phyloP scores from a whole-genome alignment of 2,113 vertebrate species.

The Rissa tridactyla region DNA sequence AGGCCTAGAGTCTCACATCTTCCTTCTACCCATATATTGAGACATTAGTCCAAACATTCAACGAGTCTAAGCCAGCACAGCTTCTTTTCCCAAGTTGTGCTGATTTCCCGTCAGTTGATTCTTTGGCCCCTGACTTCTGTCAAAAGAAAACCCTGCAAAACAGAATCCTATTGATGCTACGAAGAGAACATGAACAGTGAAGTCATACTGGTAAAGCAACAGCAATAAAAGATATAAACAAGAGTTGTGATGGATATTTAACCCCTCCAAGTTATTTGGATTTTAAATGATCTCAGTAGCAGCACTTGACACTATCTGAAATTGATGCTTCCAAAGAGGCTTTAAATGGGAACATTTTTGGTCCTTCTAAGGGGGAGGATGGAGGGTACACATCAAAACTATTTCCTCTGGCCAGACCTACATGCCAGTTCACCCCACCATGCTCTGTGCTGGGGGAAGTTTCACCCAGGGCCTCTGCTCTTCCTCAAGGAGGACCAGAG shows the following conservation, averaged over 20 bases:
- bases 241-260: not conserved
- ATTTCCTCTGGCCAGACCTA: not conserved
- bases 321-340: rapidly evolving
- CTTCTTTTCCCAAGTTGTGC: not conserved
- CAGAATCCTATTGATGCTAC: not conserved
- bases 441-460: not conserved
- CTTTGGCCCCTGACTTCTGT: not conserved
- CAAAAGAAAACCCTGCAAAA: not conserved
- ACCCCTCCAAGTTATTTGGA: not conserved
- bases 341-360: not conserved
- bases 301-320: not conserved
- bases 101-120: not conserved
- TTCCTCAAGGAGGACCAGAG: not conserved
- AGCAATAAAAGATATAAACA: not conserved
- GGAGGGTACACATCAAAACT: not conserved
- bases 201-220: not conserved
- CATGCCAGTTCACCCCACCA: not conserved
- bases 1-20: not conserved
- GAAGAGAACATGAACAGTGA: not conserved
- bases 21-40: not conserved
- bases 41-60: not conserved
- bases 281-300: not conserved
- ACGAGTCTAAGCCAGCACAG: not conserved
- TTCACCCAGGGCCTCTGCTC: not conserved
- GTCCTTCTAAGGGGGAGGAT: not conserved